Evolutionary conservation across 2,888 invertebrate genomes (phyloP).

Genomic region (Phalangium opilio): DNA sequence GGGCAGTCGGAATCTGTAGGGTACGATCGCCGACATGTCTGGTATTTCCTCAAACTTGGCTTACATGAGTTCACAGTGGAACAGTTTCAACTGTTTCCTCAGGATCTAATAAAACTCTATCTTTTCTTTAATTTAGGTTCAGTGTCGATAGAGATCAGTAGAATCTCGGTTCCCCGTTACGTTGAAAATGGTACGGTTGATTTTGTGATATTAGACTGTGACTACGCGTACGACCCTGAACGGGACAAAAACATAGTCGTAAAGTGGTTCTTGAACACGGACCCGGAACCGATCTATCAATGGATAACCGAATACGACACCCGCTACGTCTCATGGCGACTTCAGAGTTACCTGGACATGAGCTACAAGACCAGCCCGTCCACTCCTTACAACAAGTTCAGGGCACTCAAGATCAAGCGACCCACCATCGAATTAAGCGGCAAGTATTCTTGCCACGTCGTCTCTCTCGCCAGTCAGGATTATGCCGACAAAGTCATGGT

Average conservation of each 20-base stretch:
- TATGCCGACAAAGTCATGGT: conserved; percentile 19
- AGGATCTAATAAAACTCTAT: no score
- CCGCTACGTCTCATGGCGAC: conserved; percentile 11
- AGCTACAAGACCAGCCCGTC: conserved; percentile 18
- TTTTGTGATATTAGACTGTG: not conserved
- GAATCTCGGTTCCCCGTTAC: not conserved
- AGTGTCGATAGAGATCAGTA: not conserved
- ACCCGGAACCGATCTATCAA: conserved; percentile 24
- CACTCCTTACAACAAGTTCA: conserved; percentile 17
- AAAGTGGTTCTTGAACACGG: conserved; percentile 24
- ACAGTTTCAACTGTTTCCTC: no score
- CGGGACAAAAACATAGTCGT: conserved; percentile 20
- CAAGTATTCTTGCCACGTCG: conserved; percentile 21
- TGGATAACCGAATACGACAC: conserved; percentile 23
- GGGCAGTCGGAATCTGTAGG: no score
- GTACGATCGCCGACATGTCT: no score
- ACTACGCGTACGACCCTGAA: not conserved
- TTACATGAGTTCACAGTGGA: no score
- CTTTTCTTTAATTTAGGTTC: no score
- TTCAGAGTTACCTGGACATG: conserved; percentile 18
- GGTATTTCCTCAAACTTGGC: no score
- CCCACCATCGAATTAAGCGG: conserved; percentile 23
- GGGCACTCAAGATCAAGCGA: conserved; percentile 21
- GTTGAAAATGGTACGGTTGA: not conserved
- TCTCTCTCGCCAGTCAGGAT: conserved; percentile 20